Base-by-base conservation (phyloP, 2,888 invertebrate genomes). In the Cerastis rubricosa region DNA sequence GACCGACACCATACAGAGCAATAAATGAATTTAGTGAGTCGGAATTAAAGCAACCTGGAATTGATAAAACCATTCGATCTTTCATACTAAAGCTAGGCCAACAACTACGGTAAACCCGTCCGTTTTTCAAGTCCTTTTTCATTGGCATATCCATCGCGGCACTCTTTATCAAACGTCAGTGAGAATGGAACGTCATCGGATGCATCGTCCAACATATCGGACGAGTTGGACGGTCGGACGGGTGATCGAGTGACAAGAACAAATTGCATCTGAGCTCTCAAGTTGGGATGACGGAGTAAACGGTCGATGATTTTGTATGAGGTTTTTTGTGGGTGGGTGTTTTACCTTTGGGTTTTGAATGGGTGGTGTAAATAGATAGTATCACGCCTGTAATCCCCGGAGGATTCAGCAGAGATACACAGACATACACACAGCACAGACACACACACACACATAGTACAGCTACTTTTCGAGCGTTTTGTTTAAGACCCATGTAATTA, bases 151-250 rank as follows among this genome's bases (percentile, higher is more conserved):
- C 70, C 61, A 74, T 78, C 63, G 61, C 59, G 47, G 66, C 17
- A 47, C 84, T 76, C 88, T 85, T 66, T 54, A 83, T 87, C 87
- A 87, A 74, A 78, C 40, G 79, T 78, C 80, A 67, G 40, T 1
- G 35, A 45, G 68, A 85, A 87, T 74, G 83, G 71, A 84, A 81
- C 84, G 80, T 86, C 87, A 87, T 71, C 78, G 78, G 84, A 84
- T 75, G 65, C 68, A 57, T 12, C 76, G 78, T 45, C 71, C 25
- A 43, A 71, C 65, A 40, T 49, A 35, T 49, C 69, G 59, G 71
- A 63, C 64, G 45, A 45, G 29, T 78, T 64, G 35, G 54, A 47
- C 79, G 43, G 69, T 61, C 63, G 49, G 61, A 70, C 74, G 59
- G 29, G 54, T 81, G 76, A 74, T 78, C 80, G 79, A 78, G 77